phyloP scores from a whole-genome alignment of 2,113 vertebrate species.

The Aix galericulata region DNA sequence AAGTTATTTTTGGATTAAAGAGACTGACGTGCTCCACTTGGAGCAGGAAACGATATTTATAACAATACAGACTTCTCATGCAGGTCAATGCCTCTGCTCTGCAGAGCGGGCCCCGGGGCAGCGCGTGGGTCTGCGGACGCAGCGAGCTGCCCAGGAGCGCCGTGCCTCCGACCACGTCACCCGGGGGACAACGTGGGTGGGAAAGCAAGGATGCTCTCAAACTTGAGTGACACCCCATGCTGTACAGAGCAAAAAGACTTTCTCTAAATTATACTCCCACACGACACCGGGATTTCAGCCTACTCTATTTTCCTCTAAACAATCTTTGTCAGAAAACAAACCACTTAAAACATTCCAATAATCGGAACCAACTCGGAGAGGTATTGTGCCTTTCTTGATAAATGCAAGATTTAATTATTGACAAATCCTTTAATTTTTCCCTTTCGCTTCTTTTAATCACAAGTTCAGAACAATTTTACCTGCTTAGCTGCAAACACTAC shows the following conservation, averaged over 20 bases:
- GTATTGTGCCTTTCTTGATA: not conserved
- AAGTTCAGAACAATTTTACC: not conserved
- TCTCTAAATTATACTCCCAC: constrained; percentile 16
- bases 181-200: not conserved
- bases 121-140: not conserved
- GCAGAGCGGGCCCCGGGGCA: not conserved
- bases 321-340: constrained; percentile 31
- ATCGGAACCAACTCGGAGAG: not conserved
- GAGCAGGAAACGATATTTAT: not conserved
- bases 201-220: not conserved
- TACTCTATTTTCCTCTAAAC: constrained; percentile 5
- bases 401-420: not conserved
- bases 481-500: not conserved
- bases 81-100: not conserved
- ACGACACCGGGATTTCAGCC: not conserved
- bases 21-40: not conserved
- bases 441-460: not conserved
- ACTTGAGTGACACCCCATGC: not conserved
- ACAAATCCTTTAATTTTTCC: not conserved
- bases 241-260: not conserved
- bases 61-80: not conserved
- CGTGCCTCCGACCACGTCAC: not conserved
- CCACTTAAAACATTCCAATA: not conserved
- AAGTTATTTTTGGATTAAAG: not conserved
- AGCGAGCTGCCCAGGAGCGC: not conserved